A percentile compares a stretch with the other conserved stretches of the same genome.
phyloP scores from a whole-genome alignment of 2,888 invertebrate species.

The Clunio marinus region DNA sequence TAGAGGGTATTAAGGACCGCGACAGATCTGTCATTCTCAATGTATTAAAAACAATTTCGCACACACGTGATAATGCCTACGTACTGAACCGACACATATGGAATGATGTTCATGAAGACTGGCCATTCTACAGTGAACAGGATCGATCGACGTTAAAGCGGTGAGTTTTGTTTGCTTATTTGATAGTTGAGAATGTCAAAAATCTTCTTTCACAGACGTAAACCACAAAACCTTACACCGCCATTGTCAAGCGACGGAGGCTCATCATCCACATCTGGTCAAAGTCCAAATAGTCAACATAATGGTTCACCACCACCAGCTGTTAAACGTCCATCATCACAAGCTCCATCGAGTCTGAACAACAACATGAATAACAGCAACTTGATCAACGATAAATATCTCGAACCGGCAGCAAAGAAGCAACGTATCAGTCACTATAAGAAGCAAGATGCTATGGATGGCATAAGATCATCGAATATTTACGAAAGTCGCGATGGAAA shows the following conservation, averaged over 20 bases:
- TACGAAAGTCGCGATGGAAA: constrained; percentile 16
- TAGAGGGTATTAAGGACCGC: constrained; percentile 83
- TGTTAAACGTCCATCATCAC: constrained; percentile 56
- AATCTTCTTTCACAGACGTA: constrained; percentile 58
- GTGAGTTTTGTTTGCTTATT: constrained; percentile 48
- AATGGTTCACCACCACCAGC: constrained; percentile 68
- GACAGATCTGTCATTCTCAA: constrained; percentile 72
- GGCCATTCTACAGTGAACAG: constrained; percentile 90
- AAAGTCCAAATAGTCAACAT: constrained; percentile 71
- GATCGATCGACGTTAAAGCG: constrained; percentile 84
- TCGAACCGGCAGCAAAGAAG: constrained; percentile 65
- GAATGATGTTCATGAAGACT: constrained; percentile 90
- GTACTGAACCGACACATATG: constrained; percentile 81
- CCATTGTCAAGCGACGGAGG: constrained; percentile 76
- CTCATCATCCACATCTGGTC: constrained; percentile 67
- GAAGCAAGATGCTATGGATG: constrained; percentile 51
- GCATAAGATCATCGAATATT: constrained; percentile 2
- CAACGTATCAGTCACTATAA: constrained; percentile 82
- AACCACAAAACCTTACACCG: constrained; percentile 86
- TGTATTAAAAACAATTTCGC: constrained; percentile 75
- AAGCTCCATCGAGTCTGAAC: constrained; percentile 48
- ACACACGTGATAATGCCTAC: constrained; percentile 83
- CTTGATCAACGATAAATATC: constrained; percentile 49
- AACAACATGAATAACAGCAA: constrained; percentile 33
- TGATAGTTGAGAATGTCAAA: neutral